A percentile compares a stretch with the other conserved stretches of the same genome.
Evolutionary conservation across 1,140 invertebrate species (phyloP).

Genomic region (Spodoptera frugiperda): DNA sequence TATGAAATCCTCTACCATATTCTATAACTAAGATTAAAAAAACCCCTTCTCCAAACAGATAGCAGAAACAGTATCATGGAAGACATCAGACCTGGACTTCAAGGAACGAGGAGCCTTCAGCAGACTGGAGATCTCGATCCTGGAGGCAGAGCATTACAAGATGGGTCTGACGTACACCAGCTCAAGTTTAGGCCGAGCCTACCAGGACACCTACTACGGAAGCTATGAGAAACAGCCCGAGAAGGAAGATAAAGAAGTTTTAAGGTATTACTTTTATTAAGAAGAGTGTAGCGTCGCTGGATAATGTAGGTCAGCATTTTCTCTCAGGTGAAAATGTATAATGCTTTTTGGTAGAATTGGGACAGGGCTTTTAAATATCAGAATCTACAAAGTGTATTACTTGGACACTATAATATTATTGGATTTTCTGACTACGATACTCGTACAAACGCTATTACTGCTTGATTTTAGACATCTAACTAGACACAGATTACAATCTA

Average conservation of each 20-base stretch:
- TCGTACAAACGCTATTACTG: too few relatives aligned
- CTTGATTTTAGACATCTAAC: too few relatives aligned
- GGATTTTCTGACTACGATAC: too few relatives aligned
- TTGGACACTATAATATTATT: too few relatives aligned
- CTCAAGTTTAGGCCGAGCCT: slow-evolving; percentile 64
- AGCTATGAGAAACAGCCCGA: slow-evolving; percentile 56
- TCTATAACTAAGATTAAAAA: too few relatives aligned
- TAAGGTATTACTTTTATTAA: slow-evolving; percentile 58
- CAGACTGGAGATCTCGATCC: slow-evolving; percentile 69
- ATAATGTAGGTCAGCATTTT: neutral
- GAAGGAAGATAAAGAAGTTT: slow-evolving; percentile 62
- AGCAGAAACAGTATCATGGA: slow-evolving; percentile 72
- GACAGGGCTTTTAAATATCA: too few relatives aligned
- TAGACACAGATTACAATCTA: too few relatives aligned
- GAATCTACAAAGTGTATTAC: too few relatives aligned
- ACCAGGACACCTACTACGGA: slow-evolving; percentile 66
- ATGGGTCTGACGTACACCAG: slow-evolving; percentile 74
- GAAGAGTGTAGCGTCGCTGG: too few relatives aligned
- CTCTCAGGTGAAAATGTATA: neutral
- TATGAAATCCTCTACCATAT: too few relatives aligned
- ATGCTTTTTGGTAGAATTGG: too few relatives aligned
- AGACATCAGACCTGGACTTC: slow-evolving; percentile 71
- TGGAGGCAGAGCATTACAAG: slow-evolving; percentile 72
- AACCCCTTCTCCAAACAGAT: slow-evolving; percentile 61
- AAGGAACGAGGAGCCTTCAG: slow-evolving; percentile 77